Conservation (phyloP, 1,140 invertebrate genomes). For the Macrostomum lignano region DNA sequence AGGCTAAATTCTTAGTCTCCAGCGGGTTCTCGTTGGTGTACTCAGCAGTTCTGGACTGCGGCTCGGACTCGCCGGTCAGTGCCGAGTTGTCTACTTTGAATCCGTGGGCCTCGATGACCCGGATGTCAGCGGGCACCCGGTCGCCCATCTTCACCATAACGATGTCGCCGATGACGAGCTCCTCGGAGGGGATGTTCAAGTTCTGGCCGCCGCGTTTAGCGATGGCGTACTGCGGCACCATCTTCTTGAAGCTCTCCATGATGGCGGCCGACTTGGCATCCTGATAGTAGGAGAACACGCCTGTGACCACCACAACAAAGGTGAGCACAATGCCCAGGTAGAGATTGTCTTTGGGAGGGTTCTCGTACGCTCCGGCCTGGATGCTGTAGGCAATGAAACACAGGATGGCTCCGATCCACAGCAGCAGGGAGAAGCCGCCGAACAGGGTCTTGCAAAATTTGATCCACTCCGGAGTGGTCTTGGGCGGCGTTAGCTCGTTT, state of each 20-base stretch:
- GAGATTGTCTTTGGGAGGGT: constrained; percentile 54
- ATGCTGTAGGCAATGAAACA: constrained; percentile 89
- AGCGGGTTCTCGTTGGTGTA: constrained; percentile 78
- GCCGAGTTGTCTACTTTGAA: constrained; percentile 40
- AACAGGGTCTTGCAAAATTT: constrained; percentile 93
- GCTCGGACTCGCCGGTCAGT: constrained; percentile 80
- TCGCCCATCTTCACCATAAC: constrained; percentile 52
- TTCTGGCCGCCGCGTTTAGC: constrained; percentile 76
- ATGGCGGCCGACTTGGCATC: constrained; percentile 38
- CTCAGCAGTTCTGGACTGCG: constrained; percentile 60
- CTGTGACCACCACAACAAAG: constrained; percentile 25
- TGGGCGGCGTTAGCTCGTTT: constrained; percentile 68
- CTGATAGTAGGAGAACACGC: constrained; percentile 28
- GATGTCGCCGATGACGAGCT: constrained; percentile 47
- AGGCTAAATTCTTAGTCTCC: constrained; percentile 80
- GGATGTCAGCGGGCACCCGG: constrained; percentile 50
- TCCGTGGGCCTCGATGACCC: constrained; percentile 38
- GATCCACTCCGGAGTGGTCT: constrained; percentile 81
- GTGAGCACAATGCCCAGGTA: constrained; percentile 24
- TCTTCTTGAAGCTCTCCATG: constrained; percentile 39
- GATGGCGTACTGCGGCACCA: constrained; percentile 48
- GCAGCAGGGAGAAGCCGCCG: constrained; percentile 70
- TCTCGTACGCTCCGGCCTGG: constrained; percentile 53
- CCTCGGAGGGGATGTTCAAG: constrained; percentile 38
- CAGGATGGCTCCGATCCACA: constrained; percentile 84